These are phyloP conservation scores for Nansenia antarctica DNA, from an alignment of 2,113 vertebrate species.

Conservation along the genomic window DNA sequence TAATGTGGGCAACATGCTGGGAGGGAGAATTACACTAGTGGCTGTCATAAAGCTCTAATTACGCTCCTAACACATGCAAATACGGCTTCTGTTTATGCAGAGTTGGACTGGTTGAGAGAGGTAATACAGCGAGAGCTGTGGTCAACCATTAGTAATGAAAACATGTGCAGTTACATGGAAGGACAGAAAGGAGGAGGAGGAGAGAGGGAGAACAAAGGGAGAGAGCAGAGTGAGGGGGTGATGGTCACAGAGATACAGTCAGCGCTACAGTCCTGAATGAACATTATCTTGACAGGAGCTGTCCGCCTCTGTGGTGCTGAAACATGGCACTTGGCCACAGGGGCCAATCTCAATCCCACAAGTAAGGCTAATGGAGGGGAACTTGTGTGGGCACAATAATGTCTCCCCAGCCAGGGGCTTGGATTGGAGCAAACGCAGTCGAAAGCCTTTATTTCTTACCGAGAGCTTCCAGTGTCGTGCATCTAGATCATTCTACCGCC, in stretches of 20 bases:
- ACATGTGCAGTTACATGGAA: too few relatives aligned
- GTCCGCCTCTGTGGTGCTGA: constrained; percentile 33
- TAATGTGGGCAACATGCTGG: background rate
- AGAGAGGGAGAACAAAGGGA: constrained; percentile 2
- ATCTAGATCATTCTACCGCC: too few relatives aligned
- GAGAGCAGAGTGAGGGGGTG: too few relatives aligned
- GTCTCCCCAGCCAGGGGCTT: constrained; percentile 13
- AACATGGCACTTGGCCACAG: constrained; percentile 32
- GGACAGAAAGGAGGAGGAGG: background rate
- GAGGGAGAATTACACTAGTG: background rate
- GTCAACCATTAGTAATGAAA: too few relatives aligned
- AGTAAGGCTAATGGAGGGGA: constrained; percentile 4
- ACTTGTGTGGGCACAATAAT: constrained; percentile 8
- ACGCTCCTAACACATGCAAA: background rate
- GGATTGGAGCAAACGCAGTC: too few relatives aligned
- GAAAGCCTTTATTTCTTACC: too few relatives aligned
- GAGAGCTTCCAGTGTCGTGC: too few relatives aligned
- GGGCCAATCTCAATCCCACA: constrained; percentile 17
- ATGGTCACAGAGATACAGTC: background rate
- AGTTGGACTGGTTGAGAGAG: background rate
- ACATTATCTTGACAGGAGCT: constrained; percentile 50
- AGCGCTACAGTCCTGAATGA: constrained; percentile 12
- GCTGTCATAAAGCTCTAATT: background rate
- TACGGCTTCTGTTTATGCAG: background rate
- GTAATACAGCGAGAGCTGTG: too few relatives aligned